These are phyloP conservation scores for Talpa occidentalis DNA, from an alignment of 2,113 vertebrate genomes.

Conservation along the genomic window DNA sequence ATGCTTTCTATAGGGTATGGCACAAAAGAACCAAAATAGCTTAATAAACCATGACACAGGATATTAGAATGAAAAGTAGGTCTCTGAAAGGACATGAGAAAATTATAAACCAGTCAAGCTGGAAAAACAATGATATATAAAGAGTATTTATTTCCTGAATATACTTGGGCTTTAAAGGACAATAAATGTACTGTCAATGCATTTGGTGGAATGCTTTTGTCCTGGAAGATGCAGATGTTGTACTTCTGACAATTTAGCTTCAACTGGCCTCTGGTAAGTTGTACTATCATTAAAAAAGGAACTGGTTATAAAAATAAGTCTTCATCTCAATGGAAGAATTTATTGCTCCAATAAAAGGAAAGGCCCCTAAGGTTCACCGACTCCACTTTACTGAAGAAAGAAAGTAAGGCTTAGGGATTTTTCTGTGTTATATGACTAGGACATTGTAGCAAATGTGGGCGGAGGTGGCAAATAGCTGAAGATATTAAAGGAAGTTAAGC, in stretches of 20 bases:
- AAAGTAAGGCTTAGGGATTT: constrained; percentile 79
- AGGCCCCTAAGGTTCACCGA: constrained; percentile 76
- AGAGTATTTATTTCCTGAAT: constrained; percentile 50
- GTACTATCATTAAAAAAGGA: constrained; percentile 72
- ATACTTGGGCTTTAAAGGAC: background rate
- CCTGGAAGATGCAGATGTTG: constrained; percentile 56
- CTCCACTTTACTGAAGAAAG: constrained; percentile 76
- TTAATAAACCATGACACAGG: background rate
- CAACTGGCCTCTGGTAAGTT: constrained; percentile 59
- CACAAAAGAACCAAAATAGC: background rate
- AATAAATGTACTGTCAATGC: constrained; percentile 9
- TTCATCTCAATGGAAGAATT: constrained; percentile 82
- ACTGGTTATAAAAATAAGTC: constrained; percentile 80
- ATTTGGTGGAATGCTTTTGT: background rate
- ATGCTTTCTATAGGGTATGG: background rate
- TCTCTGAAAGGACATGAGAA: constrained; percentile 10
- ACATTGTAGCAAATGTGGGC: constrained; percentile 79
- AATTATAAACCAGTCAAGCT: constrained; percentile 38
- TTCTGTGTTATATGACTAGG: constrained; percentile 75
- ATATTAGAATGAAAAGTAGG: background rate
- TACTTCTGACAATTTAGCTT: constrained; percentile 51
- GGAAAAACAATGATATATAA: constrained; percentile 10
- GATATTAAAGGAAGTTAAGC: constrained; percentile 82
- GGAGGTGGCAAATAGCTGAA: constrained; percentile 71
- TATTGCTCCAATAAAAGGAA: constrained; percentile 85